Conservation (phyloP, 2,797 vertebrate genomes). For the Amniataba percoides region DNA sequence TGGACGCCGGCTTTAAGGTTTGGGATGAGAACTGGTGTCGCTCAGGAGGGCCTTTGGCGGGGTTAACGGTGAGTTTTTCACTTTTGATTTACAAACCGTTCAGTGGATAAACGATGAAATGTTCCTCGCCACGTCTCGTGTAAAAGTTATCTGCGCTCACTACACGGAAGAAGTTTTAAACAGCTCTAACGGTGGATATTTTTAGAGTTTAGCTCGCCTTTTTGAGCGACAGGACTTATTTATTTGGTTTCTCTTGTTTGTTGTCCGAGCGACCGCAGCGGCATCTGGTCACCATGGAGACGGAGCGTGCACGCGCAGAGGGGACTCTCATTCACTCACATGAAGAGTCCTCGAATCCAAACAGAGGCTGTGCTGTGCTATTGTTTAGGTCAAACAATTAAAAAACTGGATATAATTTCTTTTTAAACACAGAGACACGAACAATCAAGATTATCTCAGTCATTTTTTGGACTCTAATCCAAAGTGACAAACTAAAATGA, state of each 20-base stretch:
- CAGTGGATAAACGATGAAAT: neutral
- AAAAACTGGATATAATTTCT: neutral
- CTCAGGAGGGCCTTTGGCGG: neutral
- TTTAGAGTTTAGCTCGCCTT: neutral
- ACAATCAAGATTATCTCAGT: neutral
- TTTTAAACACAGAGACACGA: neutral
- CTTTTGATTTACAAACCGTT: neutral
- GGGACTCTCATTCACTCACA: slow-evolving; percentile 1
- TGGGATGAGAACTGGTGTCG: neutral
- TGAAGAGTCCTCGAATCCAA: neutral
- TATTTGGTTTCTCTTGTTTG: slow-evolving; percentile 53
- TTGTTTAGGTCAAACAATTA: neutral
- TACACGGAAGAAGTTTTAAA: neutral
- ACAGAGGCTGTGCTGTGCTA: neutral
- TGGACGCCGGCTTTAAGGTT: neutral
- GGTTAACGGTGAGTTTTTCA: slow-evolving; percentile 52
- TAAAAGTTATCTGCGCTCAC: neutral
- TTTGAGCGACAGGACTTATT: neutral
- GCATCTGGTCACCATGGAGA: slow-evolving; percentile 82
- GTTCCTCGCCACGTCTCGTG: neutral
- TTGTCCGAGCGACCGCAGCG: slow-evolving; percentile 58
- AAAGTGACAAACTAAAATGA: neutral
- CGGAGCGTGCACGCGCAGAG: slow-evolving; percentile 74
- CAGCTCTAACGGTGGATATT: neutral
- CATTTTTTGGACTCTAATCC: neutral